A percentile compares a stretch with the other conserved stretches of the same genome.
Evolutionary conservation across 30 jellyfish, hydroid and myxozoan genomes (phyloP).

Genomic region (Mastigias papua): DNA sequence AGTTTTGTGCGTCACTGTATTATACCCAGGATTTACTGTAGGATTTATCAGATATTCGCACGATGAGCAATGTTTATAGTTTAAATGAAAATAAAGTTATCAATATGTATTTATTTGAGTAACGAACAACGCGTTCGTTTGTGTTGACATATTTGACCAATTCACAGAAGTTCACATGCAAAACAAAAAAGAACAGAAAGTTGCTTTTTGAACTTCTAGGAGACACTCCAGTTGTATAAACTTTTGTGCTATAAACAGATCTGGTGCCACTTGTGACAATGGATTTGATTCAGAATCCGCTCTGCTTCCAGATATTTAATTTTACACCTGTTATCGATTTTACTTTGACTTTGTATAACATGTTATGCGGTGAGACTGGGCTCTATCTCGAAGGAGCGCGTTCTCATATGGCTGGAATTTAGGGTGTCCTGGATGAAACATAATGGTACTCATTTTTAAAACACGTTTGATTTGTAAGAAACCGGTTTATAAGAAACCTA

Average conservation of each 20-base stretch:
- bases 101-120: conserved; percentile 5
- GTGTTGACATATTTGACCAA: conserved; percentile 3
- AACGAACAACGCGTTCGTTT: neutral
- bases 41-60: neutral
- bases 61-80: neutral
- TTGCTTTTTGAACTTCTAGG: neutral
- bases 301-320: neutral
- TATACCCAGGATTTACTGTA: neutral
- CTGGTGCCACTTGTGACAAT: neutral
- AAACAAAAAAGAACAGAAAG: neutral
- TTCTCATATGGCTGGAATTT: too few species aligned
- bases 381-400: too few species aligned
- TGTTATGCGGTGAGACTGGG: too few species aligned
- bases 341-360: neutral
- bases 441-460: too few species aligned
- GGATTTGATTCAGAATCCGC: neutral
- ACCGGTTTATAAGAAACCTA: too few species aligned
- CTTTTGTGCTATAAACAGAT: neutral
- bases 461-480: too few species aligned
- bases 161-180: conserved; percentile 1
- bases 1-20: neutral
- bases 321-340: neutral
- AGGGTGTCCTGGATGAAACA: too few species aligned
- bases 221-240: neutral
- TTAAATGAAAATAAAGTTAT: neutral